These are phyloP conservation scores for Amazona vittata DNA, from an alignment of 2,113 vertebrate genomes.

Conservation along the genomic window DNA sequence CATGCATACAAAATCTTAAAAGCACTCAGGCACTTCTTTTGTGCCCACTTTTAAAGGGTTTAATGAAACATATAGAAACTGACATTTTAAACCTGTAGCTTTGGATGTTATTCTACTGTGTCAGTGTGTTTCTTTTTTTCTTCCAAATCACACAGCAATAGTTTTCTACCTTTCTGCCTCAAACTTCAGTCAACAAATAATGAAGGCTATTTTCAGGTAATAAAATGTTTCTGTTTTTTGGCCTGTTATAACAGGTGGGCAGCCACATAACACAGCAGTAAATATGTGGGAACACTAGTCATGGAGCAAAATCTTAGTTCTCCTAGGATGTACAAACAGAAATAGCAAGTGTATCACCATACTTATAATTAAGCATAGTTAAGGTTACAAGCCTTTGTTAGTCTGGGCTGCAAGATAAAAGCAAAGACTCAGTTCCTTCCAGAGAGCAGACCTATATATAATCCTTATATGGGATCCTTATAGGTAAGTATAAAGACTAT, in stretches of 20 bases:
- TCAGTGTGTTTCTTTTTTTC: background rate
- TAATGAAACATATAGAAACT: conserved; percentile 62
- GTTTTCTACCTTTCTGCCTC: conserved; percentile 24
- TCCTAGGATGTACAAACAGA: background rate
- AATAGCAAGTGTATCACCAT: background rate
- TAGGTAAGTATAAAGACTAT: background rate
- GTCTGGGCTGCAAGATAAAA: background rate
- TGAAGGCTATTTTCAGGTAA: background rate
- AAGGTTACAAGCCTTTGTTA: background rate
- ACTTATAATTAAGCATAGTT: background rate
- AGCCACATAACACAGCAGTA: background rate
- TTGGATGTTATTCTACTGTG: conserved; percentile 15
- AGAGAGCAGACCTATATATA: background rate
- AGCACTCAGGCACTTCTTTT: conserved; percentile 48
- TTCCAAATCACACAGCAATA: background rate
- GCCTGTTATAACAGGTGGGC: background rate
- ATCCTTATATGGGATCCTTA: background rate
- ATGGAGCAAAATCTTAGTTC: background rate
- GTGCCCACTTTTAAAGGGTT: conserved; percentile 52
- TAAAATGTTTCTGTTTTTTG: conserved; percentile 6
- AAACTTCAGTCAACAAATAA: conserved; percentile 22
- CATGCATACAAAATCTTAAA: conserved; percentile 67
- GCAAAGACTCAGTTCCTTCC: background rate
- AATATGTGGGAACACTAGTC: background rate
- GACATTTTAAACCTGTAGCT: conserved; percentile 42